A percentile compares a stretch with the other conserved stretches of the same genome.
phyloP scores from a whole-genome alignment of 1,140 invertebrate genomes.

The Medauroidea extradentata region DNA sequence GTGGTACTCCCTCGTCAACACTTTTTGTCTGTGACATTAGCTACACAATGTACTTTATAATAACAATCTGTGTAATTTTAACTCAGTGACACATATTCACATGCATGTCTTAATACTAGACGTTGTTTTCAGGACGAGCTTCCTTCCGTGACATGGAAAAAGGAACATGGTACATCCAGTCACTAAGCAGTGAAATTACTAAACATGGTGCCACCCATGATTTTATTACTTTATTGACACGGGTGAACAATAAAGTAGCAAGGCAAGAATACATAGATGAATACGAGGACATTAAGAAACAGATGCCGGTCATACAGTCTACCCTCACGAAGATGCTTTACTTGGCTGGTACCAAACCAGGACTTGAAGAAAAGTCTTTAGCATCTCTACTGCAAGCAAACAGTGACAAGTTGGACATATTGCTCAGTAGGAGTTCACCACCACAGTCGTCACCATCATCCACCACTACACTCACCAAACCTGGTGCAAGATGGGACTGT shows the following conservation, averaged over 20 bases:
- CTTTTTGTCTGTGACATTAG: too few relatives aligned
- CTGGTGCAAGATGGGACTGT: too few relatives aligned
- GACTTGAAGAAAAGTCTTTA: background rate
- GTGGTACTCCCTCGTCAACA: too few relatives aligned
- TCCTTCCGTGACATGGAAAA: background rate
- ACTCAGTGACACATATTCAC: too few relatives aligned
- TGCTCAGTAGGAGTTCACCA: too few relatives aligned
- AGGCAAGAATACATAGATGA: constrained; percentile 53
- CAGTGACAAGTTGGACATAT: too few relatives aligned
- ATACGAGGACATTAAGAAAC: constrained; percentile 58
- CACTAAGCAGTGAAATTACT: constrained; percentile 55
- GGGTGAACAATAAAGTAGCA: constrained; percentile 57
- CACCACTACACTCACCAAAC: too few relatives aligned
- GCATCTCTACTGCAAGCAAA: too few relatives aligned
- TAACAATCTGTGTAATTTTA: too few relatives aligned
- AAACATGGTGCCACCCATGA: constrained; percentile 48
- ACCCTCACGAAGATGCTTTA: constrained; percentile 58
- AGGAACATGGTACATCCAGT: constrained; percentile 76
- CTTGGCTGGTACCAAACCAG: constrained; percentile 25
- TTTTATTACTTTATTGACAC: constrained; percentile 60
- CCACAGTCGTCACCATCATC: too few relatives aligned
- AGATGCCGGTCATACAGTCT: constrained; percentile 66
- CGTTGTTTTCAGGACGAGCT: constrained; percentile 1
- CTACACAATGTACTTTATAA: too few relatives aligned
- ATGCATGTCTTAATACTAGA: too few relatives aligned